Evolutionary conservation across 2,888 invertebrate genomes (phyloP).

Genomic region (Drosophila birchii): DNA sequence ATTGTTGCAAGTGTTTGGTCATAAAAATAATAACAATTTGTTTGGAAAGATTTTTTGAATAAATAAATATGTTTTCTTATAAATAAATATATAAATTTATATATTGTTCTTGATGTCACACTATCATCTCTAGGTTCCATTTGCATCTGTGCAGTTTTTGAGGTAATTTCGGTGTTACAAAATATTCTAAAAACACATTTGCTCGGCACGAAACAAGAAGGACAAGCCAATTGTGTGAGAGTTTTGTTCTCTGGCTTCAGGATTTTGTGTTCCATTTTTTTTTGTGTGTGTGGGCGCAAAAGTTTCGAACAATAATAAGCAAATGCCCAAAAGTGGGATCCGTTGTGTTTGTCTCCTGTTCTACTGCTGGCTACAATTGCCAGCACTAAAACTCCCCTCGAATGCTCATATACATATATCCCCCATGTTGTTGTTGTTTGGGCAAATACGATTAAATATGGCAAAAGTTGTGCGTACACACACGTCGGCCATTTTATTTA

Average conservation of each 20-base stretch:
- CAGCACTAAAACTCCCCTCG: constrained; percentile 39
- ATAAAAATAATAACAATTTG: no score
- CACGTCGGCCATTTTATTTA: constrained; percentile 80
- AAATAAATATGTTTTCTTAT: no score
- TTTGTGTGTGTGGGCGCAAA: constrained; percentile 62
- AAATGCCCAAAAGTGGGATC: constrained; percentile 74
- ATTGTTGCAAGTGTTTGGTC: not conserved
- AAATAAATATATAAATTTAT: no score
- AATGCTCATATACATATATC: constrained; percentile 37
- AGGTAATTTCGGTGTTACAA: constrained; percentile 65
- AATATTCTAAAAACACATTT: constrained; percentile 61
- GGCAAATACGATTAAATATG: constrained; percentile 80
- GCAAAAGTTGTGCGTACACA: constrained; percentile 80
- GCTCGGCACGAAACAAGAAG: constrained; percentile 40
- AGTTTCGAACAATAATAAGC: constrained; percentile 81
- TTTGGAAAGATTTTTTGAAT: no score
- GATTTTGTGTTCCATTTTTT: not conserved
- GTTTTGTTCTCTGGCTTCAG: constrained; percentile 12
- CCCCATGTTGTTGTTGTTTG: constrained; percentile 59
- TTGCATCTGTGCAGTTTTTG: constrained; percentile 41
- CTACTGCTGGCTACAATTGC: constrained; percentile 38
- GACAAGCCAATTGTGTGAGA: constrained; percentile 47
- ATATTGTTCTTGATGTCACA: constrained; percentile 1
- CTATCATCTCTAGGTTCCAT: constrained; percentile 57
- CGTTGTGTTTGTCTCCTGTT: constrained; percentile 23